Evolutionary conservation across 2,797 vertebrate genomes (phyloP).

Genomic region (Phrynocephalus guinanensis): DNA sequence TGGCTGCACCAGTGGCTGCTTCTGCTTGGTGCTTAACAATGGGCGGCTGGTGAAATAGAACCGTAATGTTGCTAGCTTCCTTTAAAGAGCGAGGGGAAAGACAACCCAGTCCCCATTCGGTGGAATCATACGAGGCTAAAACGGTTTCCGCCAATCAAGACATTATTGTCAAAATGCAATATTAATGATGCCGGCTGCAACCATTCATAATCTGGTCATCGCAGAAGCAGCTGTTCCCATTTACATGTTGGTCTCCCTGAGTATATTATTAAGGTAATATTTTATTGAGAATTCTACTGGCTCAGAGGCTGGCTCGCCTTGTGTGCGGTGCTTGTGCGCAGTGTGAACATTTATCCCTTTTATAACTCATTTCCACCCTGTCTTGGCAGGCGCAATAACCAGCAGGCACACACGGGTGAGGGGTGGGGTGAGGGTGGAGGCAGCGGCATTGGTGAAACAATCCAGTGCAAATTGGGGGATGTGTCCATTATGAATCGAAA

Average conservation of each 20-base stretch:
- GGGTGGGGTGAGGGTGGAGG: not conserved
- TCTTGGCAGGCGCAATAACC: slow-evolving; percentile 51
- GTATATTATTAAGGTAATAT: slow-evolving; percentile 70
- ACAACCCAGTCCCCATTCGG: slow-evolving; percentile 3
- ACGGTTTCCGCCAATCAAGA: slow-evolving; percentile 53
- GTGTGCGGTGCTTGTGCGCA: slow-evolving; percentile 2
- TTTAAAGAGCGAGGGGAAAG: not conserved
- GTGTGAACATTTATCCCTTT: slow-evolving; percentile 45
- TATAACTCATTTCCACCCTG: slow-evolving; percentile 57
- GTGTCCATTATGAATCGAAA: slow-evolving; percentile 56
- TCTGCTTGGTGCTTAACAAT: not conserved
- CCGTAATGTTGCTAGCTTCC: not conserved
- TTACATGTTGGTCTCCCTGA: slow-evolving; percentile 59
- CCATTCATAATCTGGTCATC: slow-evolving; percentile 65
- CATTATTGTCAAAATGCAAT: slow-evolving; percentile 60
- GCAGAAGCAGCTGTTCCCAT: slow-evolving; percentile 68
- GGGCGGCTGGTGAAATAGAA: slow-evolving; percentile 15
- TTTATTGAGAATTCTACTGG: slow-evolving; percentile 57
- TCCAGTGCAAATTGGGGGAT: slow-evolving; percentile 30
- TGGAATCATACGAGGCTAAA: slow-evolving; percentile 35
- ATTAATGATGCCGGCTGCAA: slow-evolving; percentile 57
- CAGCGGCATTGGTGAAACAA: slow-evolving; percentile 29
- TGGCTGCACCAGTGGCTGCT: not conserved
- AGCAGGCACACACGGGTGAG: slow-evolving; percentile 25
- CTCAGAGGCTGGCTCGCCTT: slow-evolving; percentile 62